These are phyloP conservation scores for Trinorchestia longiramus DNA, from an alignment of 1,140 invertebrate species.

Conservation along the genomic window DNA sequence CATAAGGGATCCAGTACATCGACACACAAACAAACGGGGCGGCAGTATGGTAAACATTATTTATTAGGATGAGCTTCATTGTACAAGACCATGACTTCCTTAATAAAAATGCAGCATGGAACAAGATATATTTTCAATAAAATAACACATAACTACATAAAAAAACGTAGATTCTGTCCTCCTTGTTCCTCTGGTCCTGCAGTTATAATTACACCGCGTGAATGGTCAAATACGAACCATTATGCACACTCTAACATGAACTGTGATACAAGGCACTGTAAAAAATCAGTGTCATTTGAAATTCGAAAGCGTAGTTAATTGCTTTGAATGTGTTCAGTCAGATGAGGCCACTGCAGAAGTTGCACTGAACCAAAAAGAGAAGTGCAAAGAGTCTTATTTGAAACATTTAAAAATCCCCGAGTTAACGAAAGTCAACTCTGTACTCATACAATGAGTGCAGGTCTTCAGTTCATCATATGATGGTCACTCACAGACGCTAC, in stretches of 20 bases:
- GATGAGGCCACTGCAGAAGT: background rate
- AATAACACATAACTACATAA: too few species aligned
- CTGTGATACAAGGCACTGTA: background rate
- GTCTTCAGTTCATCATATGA: background rate
- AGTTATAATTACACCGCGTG: background rate
- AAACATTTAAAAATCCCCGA: background rate
- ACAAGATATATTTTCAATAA: too few species aligned
- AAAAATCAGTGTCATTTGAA: background rate
- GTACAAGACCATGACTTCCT: background rate
- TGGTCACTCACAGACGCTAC: background rate
- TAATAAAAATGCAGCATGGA: too few species aligned
- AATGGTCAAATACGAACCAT: background rate
- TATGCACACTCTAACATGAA: background rate
- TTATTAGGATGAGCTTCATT: background rate
- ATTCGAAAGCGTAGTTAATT: background rate
- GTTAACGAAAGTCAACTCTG: background rate
- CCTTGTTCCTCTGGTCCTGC: background rate
- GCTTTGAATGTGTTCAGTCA: background rate
- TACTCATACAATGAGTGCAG: background rate
- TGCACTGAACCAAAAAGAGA: background rate
- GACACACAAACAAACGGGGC: background rate
- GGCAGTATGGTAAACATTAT: background rate
- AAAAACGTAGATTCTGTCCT: background rate
- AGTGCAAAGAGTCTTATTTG: too few species aligned
- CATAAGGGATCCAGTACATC: background rate